These are phyloP conservation scores for Nymphalis polychloros DNA, from an alignment of 2,888 invertebrate genomes.

Conservation along the genomic window DNA sequence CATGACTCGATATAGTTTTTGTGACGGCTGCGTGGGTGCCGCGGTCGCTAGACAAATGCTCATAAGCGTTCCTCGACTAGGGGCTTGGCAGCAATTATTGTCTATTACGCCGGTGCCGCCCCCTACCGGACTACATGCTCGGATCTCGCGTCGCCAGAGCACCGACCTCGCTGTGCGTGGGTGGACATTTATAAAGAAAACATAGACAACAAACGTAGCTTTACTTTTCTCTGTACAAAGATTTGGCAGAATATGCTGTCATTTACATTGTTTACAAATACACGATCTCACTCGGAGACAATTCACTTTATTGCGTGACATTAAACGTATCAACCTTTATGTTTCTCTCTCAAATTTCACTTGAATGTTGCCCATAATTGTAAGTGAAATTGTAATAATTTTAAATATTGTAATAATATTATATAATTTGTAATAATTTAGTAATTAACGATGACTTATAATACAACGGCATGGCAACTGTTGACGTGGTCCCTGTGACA, in stretches of 20 bases:
- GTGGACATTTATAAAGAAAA: slow-evolving; percentile 43
- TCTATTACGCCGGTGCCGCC: slow-evolving; percentile 57
- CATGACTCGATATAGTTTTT: slow-evolving; percentile 33
- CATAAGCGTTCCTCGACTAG: slow-evolving; percentile 40
- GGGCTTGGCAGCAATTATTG: slow-evolving; percentile 59
- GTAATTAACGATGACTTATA: no score
- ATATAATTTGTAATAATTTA: no score
- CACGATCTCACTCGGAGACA: background rate
- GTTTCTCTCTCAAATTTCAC: no score
- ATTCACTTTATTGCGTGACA: background rate
- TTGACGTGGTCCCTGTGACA: no score
- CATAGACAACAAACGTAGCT: slow-evolving; percentile 29
- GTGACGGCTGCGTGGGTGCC: slow-evolving; percentile 30
- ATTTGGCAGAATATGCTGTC: slow-evolving; percentile 18
- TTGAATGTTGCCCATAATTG: no score
- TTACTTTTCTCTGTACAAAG: slow-evolving; percentile 20
- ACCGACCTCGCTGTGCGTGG: slow-evolving; percentile 49
- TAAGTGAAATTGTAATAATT: no score
- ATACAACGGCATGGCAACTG: no score
- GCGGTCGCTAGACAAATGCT: slow-evolving; percentile 48
- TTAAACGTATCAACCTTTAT: background rate
- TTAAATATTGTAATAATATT: no score
- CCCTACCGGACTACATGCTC: slow-evolving; percentile 46
- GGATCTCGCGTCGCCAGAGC: slow-evolving; percentile 39
- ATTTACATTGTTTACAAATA: slow-evolving; percentile 8